phyloP scores from a whole-genome alignment of 1,140 invertebrate species.

The Hyles euphorbiae region DNA sequence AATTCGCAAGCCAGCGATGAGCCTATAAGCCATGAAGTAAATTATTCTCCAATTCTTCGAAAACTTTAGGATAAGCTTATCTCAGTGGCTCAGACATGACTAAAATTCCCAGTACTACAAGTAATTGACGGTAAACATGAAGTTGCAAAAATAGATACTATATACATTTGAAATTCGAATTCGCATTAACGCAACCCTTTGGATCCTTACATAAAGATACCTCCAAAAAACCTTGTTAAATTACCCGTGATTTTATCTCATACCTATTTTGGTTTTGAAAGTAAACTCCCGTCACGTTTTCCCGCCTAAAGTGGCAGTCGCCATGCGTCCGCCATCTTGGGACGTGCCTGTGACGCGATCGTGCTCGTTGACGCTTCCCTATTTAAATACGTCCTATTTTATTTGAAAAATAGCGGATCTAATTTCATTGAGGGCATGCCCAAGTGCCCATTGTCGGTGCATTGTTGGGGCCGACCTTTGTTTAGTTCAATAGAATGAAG shows the following conservation, averaged over 20 bases:
- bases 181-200: too few species aligned
- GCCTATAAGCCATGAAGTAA: too few species aligned
- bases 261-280: constrained; percentile 30
- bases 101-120: too few species aligned
- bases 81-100: too few species aligned
- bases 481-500: constrained; percentile 16
- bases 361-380: constrained; percentile 52
- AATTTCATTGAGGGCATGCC: constrained; percentile 45
- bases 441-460: constrained; percentile 34
- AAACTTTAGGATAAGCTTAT: too few species aligned
- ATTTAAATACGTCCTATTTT: constrained; percentile 63
- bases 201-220: too few species aligned
- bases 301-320: constrained; percentile 48
- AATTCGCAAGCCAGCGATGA: too few species aligned
- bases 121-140: too few species aligned
- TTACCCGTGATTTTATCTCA: constrained; percentile 3
- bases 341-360: constrained; percentile 49
- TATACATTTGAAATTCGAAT: too few species aligned
- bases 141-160: too few species aligned
- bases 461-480: constrained; percentile 31
- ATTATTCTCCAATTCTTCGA: too few species aligned
- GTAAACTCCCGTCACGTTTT: constrained; percentile 49
- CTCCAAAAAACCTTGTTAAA: neutral
- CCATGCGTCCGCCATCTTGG: constrained; percentile 53
- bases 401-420: constrained; percentile 50